Evolutionary conservation across 2,888 invertebrate genomes (phyloP).

Genomic region (Lepidochrysops patricia): DNA sequence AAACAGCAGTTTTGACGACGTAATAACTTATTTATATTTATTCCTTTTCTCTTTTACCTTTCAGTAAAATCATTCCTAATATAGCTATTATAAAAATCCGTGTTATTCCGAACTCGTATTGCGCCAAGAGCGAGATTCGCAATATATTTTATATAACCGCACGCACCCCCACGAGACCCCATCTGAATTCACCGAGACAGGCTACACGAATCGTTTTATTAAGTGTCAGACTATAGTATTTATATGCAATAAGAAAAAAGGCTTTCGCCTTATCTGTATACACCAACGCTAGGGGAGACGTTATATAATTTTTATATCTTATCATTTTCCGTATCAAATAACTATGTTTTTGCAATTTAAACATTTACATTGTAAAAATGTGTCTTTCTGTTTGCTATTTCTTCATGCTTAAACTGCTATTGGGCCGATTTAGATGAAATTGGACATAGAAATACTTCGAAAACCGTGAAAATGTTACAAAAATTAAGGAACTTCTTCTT

Average conservation of each 20-base stretch:
- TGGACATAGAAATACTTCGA: no score
- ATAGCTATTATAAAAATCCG: not conserved
- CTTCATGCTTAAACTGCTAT: no score
- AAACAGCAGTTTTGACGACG: no score
- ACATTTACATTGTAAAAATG: no score
- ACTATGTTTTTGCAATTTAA: not conserved
- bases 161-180: not conserved
- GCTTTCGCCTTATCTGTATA: not conserved
- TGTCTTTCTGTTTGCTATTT: no score
- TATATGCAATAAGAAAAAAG: not conserved
- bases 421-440: no score
- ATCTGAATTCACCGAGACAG: conserved; percentile 2
- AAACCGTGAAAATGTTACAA: no score
- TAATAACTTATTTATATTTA: no score
- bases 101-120: not conserved
- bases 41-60: no score
- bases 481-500: no score
- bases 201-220: conserved; percentile 10
- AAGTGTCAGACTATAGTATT: conserved; percentile 3
- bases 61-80: no score
- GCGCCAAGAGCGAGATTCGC: not conserved
- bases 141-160: not conserved
- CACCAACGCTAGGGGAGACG: not conserved
- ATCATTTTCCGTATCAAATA: not conserved
- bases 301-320: not conserved